Percentiles rank a stretch among this genome's conserved stretches.
These are phyloP conservation scores for Mormyrus proboscirostris DNA, from an alignment of 2,797 vertebrate species.

Conservation along the genomic window DNA sequence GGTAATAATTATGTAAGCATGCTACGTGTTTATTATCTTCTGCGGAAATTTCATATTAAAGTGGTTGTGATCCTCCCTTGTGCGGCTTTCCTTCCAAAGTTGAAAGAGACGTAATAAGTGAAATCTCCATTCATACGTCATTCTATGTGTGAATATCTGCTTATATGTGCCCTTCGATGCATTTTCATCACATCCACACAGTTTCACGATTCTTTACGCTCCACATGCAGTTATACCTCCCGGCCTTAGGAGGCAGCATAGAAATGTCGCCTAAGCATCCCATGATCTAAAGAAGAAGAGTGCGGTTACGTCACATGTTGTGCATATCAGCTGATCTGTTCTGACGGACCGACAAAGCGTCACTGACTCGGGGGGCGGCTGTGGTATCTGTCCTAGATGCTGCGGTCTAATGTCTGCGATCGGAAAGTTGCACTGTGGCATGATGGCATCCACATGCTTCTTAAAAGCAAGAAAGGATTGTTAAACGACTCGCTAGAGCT, in stretches of 20 bases:
- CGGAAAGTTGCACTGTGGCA: neutral
- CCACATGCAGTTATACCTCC: neutral
- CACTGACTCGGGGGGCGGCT: neutral
- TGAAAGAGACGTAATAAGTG: neutral
- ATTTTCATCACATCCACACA: neutral
- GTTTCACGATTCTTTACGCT: neutral
- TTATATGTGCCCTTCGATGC: neutral
- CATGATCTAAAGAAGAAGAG: neutral
- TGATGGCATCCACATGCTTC: neutral
- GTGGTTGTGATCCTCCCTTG: neutral
- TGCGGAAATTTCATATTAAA: neutral
- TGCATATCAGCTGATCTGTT: constrained; percentile 54
- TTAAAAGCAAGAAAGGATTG: constrained; percentile 9
- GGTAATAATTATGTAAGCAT: neutral
- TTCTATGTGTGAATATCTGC: neutral
- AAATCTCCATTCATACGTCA: neutral
- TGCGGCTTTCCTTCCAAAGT: neutral
- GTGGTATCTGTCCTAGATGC: neutral
- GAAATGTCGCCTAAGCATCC: no score
- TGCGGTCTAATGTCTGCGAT: constrained; percentile 2
- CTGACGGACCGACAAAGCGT: neutral
- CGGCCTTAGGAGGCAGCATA: neutral
- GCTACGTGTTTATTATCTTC: neutral
- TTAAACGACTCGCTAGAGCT: neutral
- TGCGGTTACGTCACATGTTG: constrained; percentile 40